Conservation (phyloP, 1,140 invertebrate species). For the Adoxophyes honmai region DNA sequence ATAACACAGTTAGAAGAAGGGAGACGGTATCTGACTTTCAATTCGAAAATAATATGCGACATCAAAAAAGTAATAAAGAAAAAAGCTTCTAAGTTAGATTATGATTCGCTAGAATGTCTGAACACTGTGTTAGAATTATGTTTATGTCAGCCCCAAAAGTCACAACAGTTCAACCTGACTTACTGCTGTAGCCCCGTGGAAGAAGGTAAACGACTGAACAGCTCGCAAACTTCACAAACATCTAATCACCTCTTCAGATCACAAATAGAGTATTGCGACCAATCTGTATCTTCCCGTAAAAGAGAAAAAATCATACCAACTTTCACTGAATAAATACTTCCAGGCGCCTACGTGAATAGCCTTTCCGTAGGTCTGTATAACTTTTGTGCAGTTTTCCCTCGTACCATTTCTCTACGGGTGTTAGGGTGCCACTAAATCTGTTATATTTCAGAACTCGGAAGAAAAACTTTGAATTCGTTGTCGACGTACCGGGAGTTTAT, state of each 20-base stretch:
- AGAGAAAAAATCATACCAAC: conserved; percentile 33
- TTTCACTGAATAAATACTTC: conserved; percentile 28
- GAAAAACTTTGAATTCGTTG: conserved; percentile 41
- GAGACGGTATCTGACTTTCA: conserved; percentile 56
- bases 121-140: conserved; percentile 41
- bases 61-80: conserved; percentile 53
- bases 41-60: conserved; percentile 53
- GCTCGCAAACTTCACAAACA: conserved; percentile 33
- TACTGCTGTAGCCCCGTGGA: conserved; percentile 40
- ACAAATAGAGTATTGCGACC: conserved; percentile 25
- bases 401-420: conserved; percentile 12
- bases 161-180: conserved; percentile 32
- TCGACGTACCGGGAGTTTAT: conserved; percentile 39
- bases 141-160: conserved; percentile 38
- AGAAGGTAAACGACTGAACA: conserved; percentile 53
- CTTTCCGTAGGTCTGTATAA: not conserved
- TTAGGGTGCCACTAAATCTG: not conserved
- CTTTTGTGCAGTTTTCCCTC: conserved; percentile 5
- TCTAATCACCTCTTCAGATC: conserved; percentile 20
- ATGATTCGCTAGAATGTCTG: conserved; percentile 40
- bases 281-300: not conserved
- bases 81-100: conserved; percentile 35
- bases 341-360: too few relatives aligned
- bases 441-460: conserved; percentile 41
- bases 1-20: conserved; percentile 53